Base-by-base conservation (phyloP, 2,888 invertebrate genomes). In the Xestobium rufovillosum region DNA sequence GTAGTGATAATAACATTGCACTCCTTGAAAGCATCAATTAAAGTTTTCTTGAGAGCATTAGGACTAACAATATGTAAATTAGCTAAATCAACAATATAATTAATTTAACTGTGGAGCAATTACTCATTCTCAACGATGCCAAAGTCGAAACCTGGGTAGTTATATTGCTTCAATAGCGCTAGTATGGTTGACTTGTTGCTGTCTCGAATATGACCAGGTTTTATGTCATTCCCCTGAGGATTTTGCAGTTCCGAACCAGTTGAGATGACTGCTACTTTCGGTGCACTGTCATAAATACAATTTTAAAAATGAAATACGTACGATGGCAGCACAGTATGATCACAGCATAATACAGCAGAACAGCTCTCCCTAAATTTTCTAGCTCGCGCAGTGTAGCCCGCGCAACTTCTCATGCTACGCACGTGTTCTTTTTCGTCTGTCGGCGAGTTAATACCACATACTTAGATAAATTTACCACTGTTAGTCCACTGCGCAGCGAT, bases 211-310 rank as follows among this genome's bases (percentile, higher is more conserved):
- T 83, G 82, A 1, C 91, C 89, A 0, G 78, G 73, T 41, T 67
- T 69, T 23, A 79, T 61, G 11, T 57, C 44, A 32, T 73, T 70
- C 0, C 73, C 74, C 1, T 81, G 80, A n/a, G n/a, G n/a, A 27
- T 48, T 43, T 51, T 84, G 73, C 6, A 95, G 65, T 70, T 97
- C 96, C 62, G 92, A 91, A 29, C 97, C 97, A 1, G 96, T 96
- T 0, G 96, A 96, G 52, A 97, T 65, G 27, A 98, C 71, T 30
- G 83, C 91, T 38, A 95, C 75, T 51, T n/a, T n/a, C n/a, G n/a
- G n/a, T n/a, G n/a, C n/a, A n/a, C n/a, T n/a, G n/a, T n/a, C n/a
- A n/a, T n/a, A n/a, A n/a, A n/a, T n/a, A n/a, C n/a, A n/a, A n/a
- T n/a, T n/a, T n/a, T n/a, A n/a, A n/a, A n/a, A n/a, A n/a, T n/a